These are phyloP conservation scores for Deroplatys truncata DNA, from an alignment of 2,888 invertebrate genomes.

Conservation along the genomic window DNA sequence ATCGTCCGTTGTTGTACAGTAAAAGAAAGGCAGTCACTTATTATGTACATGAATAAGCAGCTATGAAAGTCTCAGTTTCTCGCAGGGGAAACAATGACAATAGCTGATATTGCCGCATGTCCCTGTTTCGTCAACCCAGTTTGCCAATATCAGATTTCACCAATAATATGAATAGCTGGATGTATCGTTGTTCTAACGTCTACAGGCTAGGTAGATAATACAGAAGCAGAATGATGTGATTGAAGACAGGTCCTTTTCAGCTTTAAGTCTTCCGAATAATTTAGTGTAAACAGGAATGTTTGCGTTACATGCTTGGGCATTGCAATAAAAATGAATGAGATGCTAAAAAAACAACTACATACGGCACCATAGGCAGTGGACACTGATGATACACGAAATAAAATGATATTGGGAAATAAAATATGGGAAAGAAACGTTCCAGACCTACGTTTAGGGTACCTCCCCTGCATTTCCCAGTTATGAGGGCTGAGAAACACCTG, in stretches of 20 bases:
- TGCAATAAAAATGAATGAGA: background rate
- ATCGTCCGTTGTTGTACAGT: constrained; percentile 32
- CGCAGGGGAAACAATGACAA: constrained; percentile 49
- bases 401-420: no score
- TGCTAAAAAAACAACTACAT: no score
- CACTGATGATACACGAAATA: no score
- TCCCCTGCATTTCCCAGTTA: no score
- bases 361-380: no score
- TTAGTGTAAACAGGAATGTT: background rate
- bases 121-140: constrained; percentile 58
- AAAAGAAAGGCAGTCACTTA: constrained; percentile 48
- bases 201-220: background rate
- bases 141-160: background rate
- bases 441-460: no score
- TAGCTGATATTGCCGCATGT: constrained; percentile 69
- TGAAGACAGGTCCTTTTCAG: background rate
- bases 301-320: background rate
- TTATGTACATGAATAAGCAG: constrained; percentile 51
- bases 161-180: constrained; percentile 50
- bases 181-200: constrained; percentile 35
- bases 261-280: background rate
- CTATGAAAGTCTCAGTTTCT: constrained; percentile 54
- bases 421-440: no score
- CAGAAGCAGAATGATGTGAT: background rate
- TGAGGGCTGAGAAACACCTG: no score